Evolutionary conservation across 2,888 invertebrate genomes (phyloP).

Genomic region (Cheilosia soror): DNA sequence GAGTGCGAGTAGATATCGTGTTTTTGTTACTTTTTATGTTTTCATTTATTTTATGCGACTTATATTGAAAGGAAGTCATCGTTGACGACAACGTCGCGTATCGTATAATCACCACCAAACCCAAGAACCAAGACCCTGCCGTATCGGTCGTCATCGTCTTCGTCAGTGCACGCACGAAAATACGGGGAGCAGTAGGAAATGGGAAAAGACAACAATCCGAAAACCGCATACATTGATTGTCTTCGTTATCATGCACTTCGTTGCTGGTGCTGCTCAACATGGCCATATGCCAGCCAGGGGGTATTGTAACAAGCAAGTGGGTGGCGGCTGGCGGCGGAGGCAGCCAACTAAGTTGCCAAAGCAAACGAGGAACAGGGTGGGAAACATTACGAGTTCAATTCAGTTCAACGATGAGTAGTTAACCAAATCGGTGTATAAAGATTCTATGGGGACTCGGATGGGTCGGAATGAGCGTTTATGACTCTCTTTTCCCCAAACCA

Average conservation of each 20-base stretch:
- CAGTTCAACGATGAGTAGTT: constrained; percentile 71
- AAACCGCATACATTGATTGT: constrained; percentile 50
- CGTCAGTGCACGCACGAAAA: background rate
- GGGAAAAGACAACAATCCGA: constrained; percentile 43
- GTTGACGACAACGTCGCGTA: constrained; percentile 29
- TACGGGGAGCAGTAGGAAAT: background rate
- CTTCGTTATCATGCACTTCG: constrained; percentile 56
- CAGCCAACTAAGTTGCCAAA: constrained; percentile 40
- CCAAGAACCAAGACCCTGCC: background rate
- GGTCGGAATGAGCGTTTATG: constrained; percentile 56
- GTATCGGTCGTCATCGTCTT: constrained; percentile 9
- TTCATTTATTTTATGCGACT: constrained; percentile 56
- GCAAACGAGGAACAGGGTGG: constrained; percentile 13
- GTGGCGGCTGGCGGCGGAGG: background rate
- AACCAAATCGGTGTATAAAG: constrained; percentile 70
- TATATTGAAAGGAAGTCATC: constrained; percentile 45
- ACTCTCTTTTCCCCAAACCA: constrained; percentile 46
- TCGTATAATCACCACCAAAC: constrained; percentile 19
- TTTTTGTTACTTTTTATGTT: constrained; percentile 55
- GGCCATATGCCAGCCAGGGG: background rate
- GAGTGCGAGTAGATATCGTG: background rate
- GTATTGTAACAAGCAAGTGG: constrained; percentile 5
- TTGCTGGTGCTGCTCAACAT: background rate
- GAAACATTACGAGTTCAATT: constrained; percentile 69
- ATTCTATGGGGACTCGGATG: constrained; percentile 54